Base-by-base conservation (phyloP, 2,888 invertebrate genomes). In the Campoletis raptor region DNA sequence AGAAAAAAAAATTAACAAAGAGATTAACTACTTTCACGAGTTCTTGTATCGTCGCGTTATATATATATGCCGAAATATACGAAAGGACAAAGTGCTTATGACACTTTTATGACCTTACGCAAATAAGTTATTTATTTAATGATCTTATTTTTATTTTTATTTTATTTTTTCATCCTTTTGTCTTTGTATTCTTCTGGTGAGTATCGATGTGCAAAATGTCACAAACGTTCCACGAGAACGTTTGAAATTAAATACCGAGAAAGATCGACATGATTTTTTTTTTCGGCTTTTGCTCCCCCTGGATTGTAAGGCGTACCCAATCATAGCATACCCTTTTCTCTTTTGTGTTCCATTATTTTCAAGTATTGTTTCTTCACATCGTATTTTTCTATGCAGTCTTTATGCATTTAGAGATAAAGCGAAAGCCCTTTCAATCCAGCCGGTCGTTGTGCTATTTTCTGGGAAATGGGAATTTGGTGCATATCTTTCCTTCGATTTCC, bases 51-150 rank as follows among this genome's bases (percentile, higher is more conserved):
- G 64, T 74, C 74, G 67, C 85, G 83, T 73, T 79, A 54, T 69
- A 76, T 69, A 21, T 83, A 66, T 66, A 74, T 66, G n/a, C 73
- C 66, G 64, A 64, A 76, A 72, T 64, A 57, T 70, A 80, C 76
- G 76, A 81, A 67, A 48, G 72, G 80, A 81, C 66, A 80, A 77
- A 82, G 79, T 73, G 76, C 57, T 52, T 45, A 70, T 21, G 57
- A 61, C 67, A 67, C 57, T 48, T 72, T 70, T 76, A 74, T 45
- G 40, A 83, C 77, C 77, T 85, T 85, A 88, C 88, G 80, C 83
- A 76, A 86, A 88, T 88, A 85, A 86, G 79, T 88, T 88, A 89
- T 90, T 90, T 88, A 89, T 89, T 86, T 88, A 84, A 86, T 66
- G 40, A 82, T 69, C 21, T 40, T 37, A 24, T 81, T 74, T 61